Conservation (phyloP, 2,888 invertebrate genomes). For the Phengaris alcon region DNA sequence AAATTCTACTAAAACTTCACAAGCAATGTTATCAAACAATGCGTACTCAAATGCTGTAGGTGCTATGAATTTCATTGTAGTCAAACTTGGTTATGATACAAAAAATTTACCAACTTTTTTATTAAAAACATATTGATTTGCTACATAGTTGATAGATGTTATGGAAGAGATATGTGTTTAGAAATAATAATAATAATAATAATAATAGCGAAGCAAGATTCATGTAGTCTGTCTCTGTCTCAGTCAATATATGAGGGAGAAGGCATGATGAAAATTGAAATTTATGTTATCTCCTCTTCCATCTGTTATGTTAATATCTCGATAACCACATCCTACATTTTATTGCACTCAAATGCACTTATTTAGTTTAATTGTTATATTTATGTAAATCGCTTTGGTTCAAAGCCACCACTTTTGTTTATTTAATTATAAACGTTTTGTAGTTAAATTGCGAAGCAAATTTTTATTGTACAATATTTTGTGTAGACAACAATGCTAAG, state of each 20-base stretch:
- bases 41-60: slow-evolving; percentile 23
- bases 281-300: not conserved
- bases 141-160: slow-evolving; percentile 10
- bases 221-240: not conserved
- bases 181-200: too few species aligned
- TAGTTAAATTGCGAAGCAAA: slow-evolving; percentile 20
- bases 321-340: not conserved
- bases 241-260: not conserved
- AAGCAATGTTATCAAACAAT: not conserved
- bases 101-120: slow-evolving; percentile 1
- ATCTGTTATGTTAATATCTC: slow-evolving; percentile 12
- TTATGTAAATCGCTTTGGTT: slow-evolving; percentile 8
- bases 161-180: not conserved
- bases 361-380: not conserved
- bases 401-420: slow-evolving; percentile 6
- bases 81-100: slow-evolving; percentile 4
- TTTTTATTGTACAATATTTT: slow-evolving; percentile 12
- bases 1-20: not conserved
- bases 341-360: not conserved
- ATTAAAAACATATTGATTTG: not conserved
- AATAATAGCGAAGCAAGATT: not conserved
- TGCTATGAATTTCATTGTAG: slow-evolving; percentile 15
- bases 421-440: not conserved
- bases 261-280: not conserved
- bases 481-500: slow-evolving; percentile 19